These are phyloP conservation scores for Microctenopoma lineatum DNA, from an alignment of 2,797 vertebrate genomes.

Conservation along the genomic window DNA sequence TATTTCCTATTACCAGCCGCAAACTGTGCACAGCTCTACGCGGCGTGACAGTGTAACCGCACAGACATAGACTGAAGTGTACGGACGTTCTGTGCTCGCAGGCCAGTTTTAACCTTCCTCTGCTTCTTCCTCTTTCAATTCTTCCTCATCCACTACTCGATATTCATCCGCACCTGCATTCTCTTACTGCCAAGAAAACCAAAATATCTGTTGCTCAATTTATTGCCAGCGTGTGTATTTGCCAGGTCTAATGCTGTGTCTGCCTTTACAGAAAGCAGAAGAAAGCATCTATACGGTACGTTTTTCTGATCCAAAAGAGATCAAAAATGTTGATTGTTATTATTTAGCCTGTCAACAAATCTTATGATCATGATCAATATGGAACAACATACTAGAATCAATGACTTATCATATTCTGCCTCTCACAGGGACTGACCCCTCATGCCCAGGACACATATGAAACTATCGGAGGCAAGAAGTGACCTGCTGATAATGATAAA, in stretches of 20 bases:
- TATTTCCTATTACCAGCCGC: conserved; percentile 36
- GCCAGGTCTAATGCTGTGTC: conserved; percentile 23
- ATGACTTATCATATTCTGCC: neutral
- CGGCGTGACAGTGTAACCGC: neutral
- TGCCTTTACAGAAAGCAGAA: conserved; percentile 38
- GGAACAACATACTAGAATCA: too few species aligned
- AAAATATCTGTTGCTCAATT: too few species aligned
- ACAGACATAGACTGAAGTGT: neutral
- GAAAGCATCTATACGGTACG: conserved; percentile 76
- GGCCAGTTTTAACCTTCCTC: neutral
- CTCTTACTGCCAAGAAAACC: neutral
- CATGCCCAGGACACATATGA: conserved; percentile 78
- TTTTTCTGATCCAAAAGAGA: neutral
- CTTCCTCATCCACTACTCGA: neutral
- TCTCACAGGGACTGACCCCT: conserved; percentile 75
- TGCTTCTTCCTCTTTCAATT: neutral
- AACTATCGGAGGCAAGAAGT: conserved; percentile 76
- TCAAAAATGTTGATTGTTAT: neutral
- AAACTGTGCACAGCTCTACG: neutral
- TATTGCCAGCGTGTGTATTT: neutral
- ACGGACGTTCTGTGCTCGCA: neutral
- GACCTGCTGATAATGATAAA: accelerated
- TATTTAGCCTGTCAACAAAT: neutral
- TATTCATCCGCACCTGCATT: neutral
- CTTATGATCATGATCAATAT: too few species aligned